Base-by-base conservation (phyloP, 2,113 vertebrate genomes). In the Phrynocephalus versicolor region DNA sequence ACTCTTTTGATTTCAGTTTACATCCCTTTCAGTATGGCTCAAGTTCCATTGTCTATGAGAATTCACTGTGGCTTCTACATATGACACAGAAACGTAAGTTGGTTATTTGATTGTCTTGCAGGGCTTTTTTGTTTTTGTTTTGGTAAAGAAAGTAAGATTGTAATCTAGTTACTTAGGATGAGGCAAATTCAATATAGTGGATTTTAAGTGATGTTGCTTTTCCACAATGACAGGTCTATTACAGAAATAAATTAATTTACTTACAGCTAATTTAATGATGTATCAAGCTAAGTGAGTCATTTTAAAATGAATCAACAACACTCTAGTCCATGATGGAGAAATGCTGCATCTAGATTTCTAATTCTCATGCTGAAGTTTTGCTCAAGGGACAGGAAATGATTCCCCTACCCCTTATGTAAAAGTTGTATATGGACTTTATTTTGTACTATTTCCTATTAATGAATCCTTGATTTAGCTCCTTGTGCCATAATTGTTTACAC, bases 41-140 rank as follows among this genome's bases (percentile, higher is more conserved):
- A 75, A 39, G 74, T 16, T 81, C 73, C 69, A 3, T 76, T 85
- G 39, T 69, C 84, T 79, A 51, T 81, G 57, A 73, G 0, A 85
- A 67, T 90, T 89, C 77, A 86, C 84, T 88, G 80, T 73, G 23
- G 81, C 82, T 84, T 89, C 83, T 70, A 75, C 83, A 39, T 35
- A 87, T 60, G 9, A 87, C 73, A 75, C 88, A 88, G 45, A 21
- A 67, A 80, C 55, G 19, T 58, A 23, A 73, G n/a, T 37, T 72
- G 14, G 27, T 65, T 85, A 64, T 79, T 33, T 69, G 25, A 73
- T 62, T 69, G 37, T 67, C 85, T 88, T 89, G 15, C 86, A 80
- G 77, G n/a, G n/a, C n/a, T n/a, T n/a, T n/a, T n/a, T n/a, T n/a
- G n/a, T n/a, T n/a, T n/a, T n/a, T n/a, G n/a, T n/a, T 57, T 88